Evolutionary conservation across 2,797 vertebrate species (phyloP).

Genomic region (Mionectes olivaceus): DNA sequence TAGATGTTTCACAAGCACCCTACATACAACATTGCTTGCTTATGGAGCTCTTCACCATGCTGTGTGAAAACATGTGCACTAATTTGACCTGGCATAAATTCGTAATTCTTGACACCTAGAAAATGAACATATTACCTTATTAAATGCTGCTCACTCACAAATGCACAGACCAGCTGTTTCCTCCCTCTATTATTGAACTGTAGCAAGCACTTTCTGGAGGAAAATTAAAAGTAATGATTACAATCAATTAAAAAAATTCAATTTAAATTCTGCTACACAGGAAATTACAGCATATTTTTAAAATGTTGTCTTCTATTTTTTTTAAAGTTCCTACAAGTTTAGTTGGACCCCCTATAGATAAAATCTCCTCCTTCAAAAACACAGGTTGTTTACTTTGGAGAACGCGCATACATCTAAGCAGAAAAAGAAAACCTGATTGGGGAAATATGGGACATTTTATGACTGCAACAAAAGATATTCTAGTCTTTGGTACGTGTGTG

Average conservation of each 20-base stretch:
- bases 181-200: slow-evolving; percentile 7
- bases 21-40: not conserved
- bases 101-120: slow-evolving; percentile 22
- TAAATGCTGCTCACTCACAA: slow-evolving; percentile 42
- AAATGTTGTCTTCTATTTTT: not conserved
- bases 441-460: not conserved
- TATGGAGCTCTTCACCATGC: not conserved
- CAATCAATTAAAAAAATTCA: slow-evolving; percentile 3
- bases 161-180: slow-evolving; percentile 57
- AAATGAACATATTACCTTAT: slow-evolving; percentile 48
- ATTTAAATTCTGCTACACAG: slow-evolving; percentile 18
- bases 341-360: not conserved
- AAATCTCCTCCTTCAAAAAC: not conserved
- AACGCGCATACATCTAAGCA: not conserved
- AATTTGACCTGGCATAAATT: slow-evolving; percentile 40
- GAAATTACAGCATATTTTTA: not conserved
- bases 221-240: slow-evolving; percentile 63
- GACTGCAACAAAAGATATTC: not conserved
- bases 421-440: not conserved
- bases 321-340: not conserved
- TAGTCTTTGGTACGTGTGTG: not conserved
- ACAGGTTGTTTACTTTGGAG: not conserved
- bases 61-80: not conserved
- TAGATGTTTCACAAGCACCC: not conserved
- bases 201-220: slow-evolving; percentile 35